Base-by-base conservation (phyloP, 2,888 invertebrate genomes). In the Crepidodera aurea region DNA sequence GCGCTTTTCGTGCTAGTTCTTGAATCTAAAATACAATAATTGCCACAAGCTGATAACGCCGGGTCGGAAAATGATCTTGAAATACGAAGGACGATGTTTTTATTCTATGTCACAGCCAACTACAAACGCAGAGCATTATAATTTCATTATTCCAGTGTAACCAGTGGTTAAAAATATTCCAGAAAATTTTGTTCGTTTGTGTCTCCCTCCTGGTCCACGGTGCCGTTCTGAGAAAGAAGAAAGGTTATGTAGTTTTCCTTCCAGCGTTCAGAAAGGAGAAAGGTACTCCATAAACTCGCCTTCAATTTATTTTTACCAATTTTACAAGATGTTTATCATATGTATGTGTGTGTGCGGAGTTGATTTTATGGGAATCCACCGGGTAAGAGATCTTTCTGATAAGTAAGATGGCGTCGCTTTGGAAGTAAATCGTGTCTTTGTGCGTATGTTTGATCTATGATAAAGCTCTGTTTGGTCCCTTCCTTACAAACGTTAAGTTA, bases 261-360 rank as follows among this genome's bases (percentile, higher is more conserved):
- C 72, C 70, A 78, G 75, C 57, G 48, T 16, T 48, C 13, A 12
- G 48, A 48, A 37, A 46, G 10, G 22, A 18, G 44, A 46, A 79
- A 80, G 80, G 80, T 80, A 77, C 76, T 73, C 77, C 77, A 78
- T 79, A 80, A 80, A 79, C 74, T 78, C 71, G 75, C 69, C 73
- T 75, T 75, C 78, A 78, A 78, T 79, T 78, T 78, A 79, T 78
- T 73, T 64, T 65, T 62, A 60, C 66, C 64, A 65, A 70, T 68
- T 70, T 67, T 64, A 55, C 70, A 70, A 70, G 72, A 72, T 69
- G 65, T 69, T 62, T 69, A 69, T 67, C 68, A 67, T 66, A 63
- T 63, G 59, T 40, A 32, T 34, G 46, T 56, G 56, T 56, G 56
- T 57, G 56, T 22, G 56, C 48, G 12, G 56, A 56, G 56, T 56